These are phyloP conservation scores for Alethe castanea DNA, from an alignment of 2,113 vertebrate species.

Conservation along the genomic window DNA sequence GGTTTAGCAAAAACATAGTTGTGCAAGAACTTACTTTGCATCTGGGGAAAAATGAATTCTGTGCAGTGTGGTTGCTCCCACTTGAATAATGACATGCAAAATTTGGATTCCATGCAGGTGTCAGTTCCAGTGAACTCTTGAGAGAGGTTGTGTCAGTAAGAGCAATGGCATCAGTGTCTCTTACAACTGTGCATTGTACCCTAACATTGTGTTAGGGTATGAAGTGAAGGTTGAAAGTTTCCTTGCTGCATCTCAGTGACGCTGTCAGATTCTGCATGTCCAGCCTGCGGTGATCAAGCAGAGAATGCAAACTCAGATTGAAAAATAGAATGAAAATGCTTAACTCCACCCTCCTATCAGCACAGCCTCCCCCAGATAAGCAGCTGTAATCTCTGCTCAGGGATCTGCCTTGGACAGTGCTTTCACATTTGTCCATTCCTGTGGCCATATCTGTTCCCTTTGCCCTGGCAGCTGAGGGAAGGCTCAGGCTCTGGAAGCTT, in stretches of 20 bases:
- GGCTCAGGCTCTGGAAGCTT: background rate
- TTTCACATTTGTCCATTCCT: background rate
- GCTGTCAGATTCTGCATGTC: background rate
- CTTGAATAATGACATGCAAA: background rate
- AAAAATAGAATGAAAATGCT: background rate
- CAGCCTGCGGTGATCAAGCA: background rate
- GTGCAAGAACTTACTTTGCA: background rate
- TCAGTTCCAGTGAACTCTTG: background rate
- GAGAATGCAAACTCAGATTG: background rate
- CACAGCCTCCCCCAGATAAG: background rate
- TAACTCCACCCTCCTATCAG: background rate
- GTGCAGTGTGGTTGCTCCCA: background rate
- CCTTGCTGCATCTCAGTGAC: background rate
- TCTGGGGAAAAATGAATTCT: background rate
- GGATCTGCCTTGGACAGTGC: background rate
- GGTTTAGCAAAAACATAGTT: background rate
- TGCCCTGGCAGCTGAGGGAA: background rate
- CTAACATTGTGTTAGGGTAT: background rate
- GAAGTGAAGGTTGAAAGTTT: background rate
- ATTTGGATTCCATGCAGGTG: background rate
- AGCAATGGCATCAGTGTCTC: background rate
- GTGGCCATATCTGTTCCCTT: accelerated
- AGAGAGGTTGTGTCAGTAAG: background rate
- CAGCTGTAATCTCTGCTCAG: background rate
- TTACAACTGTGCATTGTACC: accelerated